Evolutionary conservation across 2,888 invertebrate species (phyloP).

Genomic region (Cryptus armator): DNA sequence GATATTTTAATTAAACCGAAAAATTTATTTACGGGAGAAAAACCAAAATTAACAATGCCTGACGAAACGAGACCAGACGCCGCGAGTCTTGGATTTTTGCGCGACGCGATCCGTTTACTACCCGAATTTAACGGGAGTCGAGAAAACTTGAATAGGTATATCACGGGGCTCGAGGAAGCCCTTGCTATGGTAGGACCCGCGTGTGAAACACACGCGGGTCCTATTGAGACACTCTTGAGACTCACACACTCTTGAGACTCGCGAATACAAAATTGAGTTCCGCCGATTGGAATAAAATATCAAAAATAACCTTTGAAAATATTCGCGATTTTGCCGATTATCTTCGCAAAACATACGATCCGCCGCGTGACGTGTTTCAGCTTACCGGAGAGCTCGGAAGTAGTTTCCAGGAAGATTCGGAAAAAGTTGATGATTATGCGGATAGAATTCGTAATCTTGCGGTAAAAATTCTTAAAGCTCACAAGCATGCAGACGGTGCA

Average conservation of each 20-base stretch:
- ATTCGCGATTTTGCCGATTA: conserved; percentile 14
- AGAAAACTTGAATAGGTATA: conserved; percentile 14
- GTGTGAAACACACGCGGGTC: neutral
- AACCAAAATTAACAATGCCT: too few relatives aligned
- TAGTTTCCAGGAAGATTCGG: neutral
- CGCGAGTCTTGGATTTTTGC: too few relatives aligned
- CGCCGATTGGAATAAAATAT: conserved; percentile 15
- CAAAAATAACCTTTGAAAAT: conserved; percentile 10
- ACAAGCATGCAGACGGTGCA: neutral
- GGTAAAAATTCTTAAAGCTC: conserved; percentile 12
- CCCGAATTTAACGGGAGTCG: conserved; percentile 23
- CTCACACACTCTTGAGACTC: neutral
- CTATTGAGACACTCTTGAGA: too few relatives aligned
- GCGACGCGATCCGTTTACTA: conserved; percentile 16
- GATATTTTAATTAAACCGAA: too few relatives aligned
- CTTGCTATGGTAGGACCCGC: neutral
- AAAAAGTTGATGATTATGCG: conserved; percentile 17
- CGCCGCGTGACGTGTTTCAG: conserved; percentile 22
- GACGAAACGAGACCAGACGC: too few relatives aligned
- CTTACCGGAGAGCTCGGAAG: conserved; percentile 26
- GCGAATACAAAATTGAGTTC: conserved; percentile 16
- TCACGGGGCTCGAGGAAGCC: conserved; percentile 19
- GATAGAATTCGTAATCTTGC: conserved; percentile 19
- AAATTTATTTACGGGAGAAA: too few relatives aligned
- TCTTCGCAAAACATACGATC: conserved; percentile 25